Evolutionary conservation across 2,113 vertebrate species (phyloP), one percentile per base, ranked within the genome.

Genomic region (Pogonocichla stellata): DNA sequence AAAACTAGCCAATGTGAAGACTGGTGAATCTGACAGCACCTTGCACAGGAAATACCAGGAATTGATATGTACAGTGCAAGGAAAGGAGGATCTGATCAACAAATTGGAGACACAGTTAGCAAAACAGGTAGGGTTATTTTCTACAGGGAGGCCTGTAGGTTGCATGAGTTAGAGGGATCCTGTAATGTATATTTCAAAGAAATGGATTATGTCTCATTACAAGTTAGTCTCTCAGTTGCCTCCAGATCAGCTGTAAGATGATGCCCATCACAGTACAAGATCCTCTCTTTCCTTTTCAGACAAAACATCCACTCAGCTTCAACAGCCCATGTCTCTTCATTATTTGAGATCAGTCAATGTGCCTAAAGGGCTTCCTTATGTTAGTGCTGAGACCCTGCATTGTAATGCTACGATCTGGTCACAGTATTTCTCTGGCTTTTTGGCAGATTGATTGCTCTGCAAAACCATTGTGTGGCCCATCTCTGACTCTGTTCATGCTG

Each of bases 91-190:
- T n/a, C 80, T 92, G 62, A 98, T 99, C 90, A 97, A 97, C 93
- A 98, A 94, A 88, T 95, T 99, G 86, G 98, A 99, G 97, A 88
- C 89, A 45, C 98, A 98, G 96, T 95, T 99, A 96, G 98, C 98
- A 94, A 98, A 98, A 86, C 98, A 99, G 98, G 99, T 99, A 97
- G 70, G 60, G 38, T 3, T 82, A 36, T 60, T 51, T 88, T 75
- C 42, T 74, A 1, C 14, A 67, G 40, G 31, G 34, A 88, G 22
- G 26, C 14, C 17, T 86, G 31, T 51, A 79, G 43, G n/a, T 90
- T 92, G 72, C 24, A 14, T 65, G 50, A 80, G 23, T 66, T 60
- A 42, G 47, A 90, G 33, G 10, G 16, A 72, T 33, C 84, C 57
- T 47, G 9, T 77, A 48, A 73, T 10, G 4, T 22, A 14, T 28